Conservation (phyloP, 2,113 vertebrate genomes). For the Tichodroma muraria region DNA sequence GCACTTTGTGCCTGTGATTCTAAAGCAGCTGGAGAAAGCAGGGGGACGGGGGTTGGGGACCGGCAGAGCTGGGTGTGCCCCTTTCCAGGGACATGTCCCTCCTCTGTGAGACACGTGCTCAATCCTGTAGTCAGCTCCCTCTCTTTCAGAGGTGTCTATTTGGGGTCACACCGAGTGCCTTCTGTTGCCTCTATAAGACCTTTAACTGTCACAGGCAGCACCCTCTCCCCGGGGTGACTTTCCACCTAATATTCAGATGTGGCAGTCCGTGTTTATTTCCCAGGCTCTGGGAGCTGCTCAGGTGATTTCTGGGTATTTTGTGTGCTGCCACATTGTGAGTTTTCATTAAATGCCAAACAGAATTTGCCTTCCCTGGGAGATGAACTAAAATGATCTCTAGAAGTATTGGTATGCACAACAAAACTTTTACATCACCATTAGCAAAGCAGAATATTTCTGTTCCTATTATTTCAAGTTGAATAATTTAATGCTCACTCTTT, state of each 20-base stretch:
- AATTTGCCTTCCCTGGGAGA: not conserved
- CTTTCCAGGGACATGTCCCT: fast-evolving
- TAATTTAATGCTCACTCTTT: conserved; percentile 49
- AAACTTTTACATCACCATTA: conserved; percentile 33
- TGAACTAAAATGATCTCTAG: not conserved
- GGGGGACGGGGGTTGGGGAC: not conserved
- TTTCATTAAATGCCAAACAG: not conserved
- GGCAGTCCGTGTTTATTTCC: not conserved
- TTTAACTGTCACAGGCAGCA: fast-evolving
- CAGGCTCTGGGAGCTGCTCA: not conserved
- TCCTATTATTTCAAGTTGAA: conserved; percentile 38
- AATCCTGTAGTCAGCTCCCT: fast-evolving
- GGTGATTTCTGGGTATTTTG: not conserved
- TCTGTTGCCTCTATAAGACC: fast-evolving
- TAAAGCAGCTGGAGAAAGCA: fast-evolving
- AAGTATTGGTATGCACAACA: conserved; percentile 26
- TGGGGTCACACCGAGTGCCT: fast-evolving
- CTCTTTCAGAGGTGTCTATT: fast-evolving
- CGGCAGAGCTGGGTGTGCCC: not conserved
- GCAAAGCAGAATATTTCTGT: conserved; percentile 16
- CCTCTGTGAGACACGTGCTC: fast-evolving
- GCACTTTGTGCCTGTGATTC: not conserved
- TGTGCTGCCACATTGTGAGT: not conserved
- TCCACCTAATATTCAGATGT: not conserved
- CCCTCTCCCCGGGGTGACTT: not conserved